These are phyloP conservation scores for Cremastinae sp. DNA, from an alignment of 2,888 invertebrate species.

Conservation along the genomic window DNA sequence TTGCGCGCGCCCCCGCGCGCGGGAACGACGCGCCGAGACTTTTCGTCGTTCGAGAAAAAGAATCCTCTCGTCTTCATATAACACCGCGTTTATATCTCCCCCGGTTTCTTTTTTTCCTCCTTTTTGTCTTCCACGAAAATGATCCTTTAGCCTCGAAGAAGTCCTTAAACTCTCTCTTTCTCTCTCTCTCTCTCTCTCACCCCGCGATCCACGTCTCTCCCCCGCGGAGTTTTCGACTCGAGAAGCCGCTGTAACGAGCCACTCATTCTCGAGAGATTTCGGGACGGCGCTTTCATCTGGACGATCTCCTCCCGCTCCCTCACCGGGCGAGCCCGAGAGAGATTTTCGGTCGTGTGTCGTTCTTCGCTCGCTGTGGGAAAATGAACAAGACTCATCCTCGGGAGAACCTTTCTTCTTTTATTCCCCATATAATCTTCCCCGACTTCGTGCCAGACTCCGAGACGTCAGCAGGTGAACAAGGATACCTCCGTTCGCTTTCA, in stretches of 20 bases:
- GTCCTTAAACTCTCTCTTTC: background rate
- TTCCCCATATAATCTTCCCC: background rate
- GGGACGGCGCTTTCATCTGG: constrained; percentile 43
- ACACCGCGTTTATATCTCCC: constrained; percentile 32
- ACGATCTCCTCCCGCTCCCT: constrained; percentile 10
- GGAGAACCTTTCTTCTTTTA: background rate
- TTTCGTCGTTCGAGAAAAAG: constrained; percentile 48
- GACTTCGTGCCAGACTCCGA: constrained; percentile 33
- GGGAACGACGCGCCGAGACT: constrained; percentile 47
- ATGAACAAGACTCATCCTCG: constrained; percentile 16
- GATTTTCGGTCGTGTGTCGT: constrained; percentile 41
- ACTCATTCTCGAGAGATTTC: constrained; percentile 47
- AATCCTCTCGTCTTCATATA: constrained; percentile 37
- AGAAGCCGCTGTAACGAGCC: constrained; percentile 50
- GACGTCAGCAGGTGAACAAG: constrained; percentile 33
- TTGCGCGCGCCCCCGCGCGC: constrained; percentile 49
- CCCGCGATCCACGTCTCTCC: no score
- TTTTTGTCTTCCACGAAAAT: constrained; percentile 54
- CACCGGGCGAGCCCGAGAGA: constrained; percentile 17
- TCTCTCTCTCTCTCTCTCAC: background rate
- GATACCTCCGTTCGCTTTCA: background rate
- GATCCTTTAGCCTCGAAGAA: constrained; percentile 33
- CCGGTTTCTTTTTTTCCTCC: constrained; percentile 41
- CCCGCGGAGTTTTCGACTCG: no score
- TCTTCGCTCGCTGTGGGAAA: constrained; percentile 26